Evolutionary conservation across 2,113 vertebrate genomes (phyloP), one percentile per base, ranked within the genome.

Genomic region (Sciurus niger): DNA sequence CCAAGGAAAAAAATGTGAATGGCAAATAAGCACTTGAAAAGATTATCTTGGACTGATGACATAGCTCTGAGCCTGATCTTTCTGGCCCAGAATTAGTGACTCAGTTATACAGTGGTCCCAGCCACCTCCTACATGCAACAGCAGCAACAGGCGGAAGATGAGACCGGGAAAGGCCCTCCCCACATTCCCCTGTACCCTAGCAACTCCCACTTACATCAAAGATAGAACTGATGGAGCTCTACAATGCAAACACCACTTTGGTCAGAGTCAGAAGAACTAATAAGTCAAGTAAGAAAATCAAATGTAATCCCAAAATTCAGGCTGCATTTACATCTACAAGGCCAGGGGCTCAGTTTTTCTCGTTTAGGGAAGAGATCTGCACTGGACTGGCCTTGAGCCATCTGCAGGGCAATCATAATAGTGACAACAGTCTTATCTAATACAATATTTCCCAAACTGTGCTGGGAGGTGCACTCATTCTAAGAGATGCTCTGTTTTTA

Each of bases 21-120:
- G 55, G 51, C 17, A 80, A 90, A 73, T 16, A 88, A 85, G 48
- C 34, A 82, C 17, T 37, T 51, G 74, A 70, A 90, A 95, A 95
- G 43, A 53, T 53, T 60, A 6, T 20, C 58, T 8, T 60, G 58
- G 58, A 22, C 22, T 16, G 16, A 53, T 53, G 53, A 14, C 0
- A 90, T 76, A 89, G 96, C 94, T 90, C 96, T 13, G 34, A 97
- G 73, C 34, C n/a, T 90, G 25, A 53, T 84, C 88, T 89, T 96
- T 96, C 95, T 97, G 46, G 68, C 40, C 67, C 92, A 96, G 82
- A 97, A 97, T 90, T 95, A 89, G 97, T 74, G 43, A 68, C 34
- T 93, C 96, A 32, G 67, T 97, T 94, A 95, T 92, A 87, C 95
- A 89, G 58, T 96, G 80, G 34, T 37, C 9, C 40, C 18, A 2